Conservation (phyloP, 1,140 invertebrate species). For the Drosophila aff. region DNA sequence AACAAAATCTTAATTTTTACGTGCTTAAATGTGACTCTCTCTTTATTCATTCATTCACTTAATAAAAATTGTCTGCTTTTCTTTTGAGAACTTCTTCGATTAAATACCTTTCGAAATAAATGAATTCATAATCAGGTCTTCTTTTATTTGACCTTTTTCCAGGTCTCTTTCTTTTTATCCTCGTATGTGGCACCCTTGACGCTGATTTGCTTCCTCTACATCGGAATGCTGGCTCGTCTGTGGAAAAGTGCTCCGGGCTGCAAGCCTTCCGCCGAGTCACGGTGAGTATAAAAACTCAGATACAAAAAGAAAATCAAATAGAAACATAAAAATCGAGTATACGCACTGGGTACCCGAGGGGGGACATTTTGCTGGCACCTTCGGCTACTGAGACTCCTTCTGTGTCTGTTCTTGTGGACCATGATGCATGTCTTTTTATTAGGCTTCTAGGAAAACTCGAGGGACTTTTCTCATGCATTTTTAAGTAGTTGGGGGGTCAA, state of each 20-base stretch:
- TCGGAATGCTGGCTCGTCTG: slow-evolving; percentile 94
- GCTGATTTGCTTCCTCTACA: slow-evolving; percentile 95
- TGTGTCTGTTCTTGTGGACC: slow-evolving; percentile 30
- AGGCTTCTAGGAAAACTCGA: slow-evolving; percentile 36
- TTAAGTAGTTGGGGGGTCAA: slow-evolving; percentile 51
- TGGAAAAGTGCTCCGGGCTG: slow-evolving; percentile 94
- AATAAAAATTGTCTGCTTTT: too few relatives aligned
- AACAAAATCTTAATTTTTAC: too few relatives aligned
- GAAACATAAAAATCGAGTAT: background rate
- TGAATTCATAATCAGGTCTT: background rate
- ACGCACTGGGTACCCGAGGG: too few relatives aligned
- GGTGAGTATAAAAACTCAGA: slow-evolving; percentile 57
- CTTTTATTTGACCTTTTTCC: slow-evolving; percentile 64
- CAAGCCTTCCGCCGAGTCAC: slow-evolving; percentile 87
- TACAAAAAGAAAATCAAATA: slow-evolving; percentile 44
- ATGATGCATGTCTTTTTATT: slow-evolving; percentile 72
- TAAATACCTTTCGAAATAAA: too few relatives aligned
- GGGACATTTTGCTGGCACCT: too few relatives aligned
- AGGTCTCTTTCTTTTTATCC: slow-evolving; percentile 93
- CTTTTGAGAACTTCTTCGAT: background rate
- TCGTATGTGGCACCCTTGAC: slow-evolving; percentile 94
- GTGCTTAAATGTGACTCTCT: too few relatives aligned
- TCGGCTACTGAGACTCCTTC: slow-evolving; percentile 1
- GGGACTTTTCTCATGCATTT: slow-evolving; percentile 69
- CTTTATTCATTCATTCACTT: too few relatives aligned